phyloP scores from a whole-genome alignment of 2,113 vertebrate genomes.

The Odontophorus gujanensis region DNA sequence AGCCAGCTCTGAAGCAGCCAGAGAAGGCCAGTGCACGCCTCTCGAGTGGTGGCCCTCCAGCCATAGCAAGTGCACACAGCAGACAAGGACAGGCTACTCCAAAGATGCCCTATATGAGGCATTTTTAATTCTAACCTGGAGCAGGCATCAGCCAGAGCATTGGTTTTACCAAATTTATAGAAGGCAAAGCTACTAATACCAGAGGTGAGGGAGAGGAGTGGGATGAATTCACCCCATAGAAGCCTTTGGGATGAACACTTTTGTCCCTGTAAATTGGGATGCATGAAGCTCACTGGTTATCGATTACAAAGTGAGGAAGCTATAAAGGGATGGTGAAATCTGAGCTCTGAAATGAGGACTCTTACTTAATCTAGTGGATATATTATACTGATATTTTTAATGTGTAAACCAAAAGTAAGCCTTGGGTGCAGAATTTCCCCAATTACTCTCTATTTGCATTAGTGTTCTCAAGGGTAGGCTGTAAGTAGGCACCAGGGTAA shows the following conservation, averaged over 20 bases:
- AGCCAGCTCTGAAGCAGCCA: not conserved
- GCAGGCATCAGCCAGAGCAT: not conserved
- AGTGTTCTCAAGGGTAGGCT: not conserved
- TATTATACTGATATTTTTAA: not conserved
- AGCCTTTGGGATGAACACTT: rapidly evolving
- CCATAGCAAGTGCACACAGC: not conserved
- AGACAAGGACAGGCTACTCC: not conserved
- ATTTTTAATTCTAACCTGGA: not conserved
- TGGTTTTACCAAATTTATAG: not conserved
- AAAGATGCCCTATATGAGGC: not conserved
- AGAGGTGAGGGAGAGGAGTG: not conserved
- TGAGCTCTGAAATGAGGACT: not conserved
- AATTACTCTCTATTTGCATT: not conserved
- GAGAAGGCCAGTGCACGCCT: not conserved
- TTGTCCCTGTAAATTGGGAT: not conserved
- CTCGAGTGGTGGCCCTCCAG: not conserved
- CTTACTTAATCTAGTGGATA: not conserved
- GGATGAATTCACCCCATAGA: not conserved
- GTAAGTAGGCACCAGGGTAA: not conserved
- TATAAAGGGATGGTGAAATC: not conserved
- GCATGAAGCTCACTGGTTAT: not conserved
- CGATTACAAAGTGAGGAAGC: not conserved
- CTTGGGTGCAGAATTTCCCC: not conserved
- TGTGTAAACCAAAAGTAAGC: not conserved
- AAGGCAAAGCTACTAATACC: not conserved